Conservation (phyloP, 2,113 vertebrate genomes). For the Brienomyrus brachyistius region DNA sequence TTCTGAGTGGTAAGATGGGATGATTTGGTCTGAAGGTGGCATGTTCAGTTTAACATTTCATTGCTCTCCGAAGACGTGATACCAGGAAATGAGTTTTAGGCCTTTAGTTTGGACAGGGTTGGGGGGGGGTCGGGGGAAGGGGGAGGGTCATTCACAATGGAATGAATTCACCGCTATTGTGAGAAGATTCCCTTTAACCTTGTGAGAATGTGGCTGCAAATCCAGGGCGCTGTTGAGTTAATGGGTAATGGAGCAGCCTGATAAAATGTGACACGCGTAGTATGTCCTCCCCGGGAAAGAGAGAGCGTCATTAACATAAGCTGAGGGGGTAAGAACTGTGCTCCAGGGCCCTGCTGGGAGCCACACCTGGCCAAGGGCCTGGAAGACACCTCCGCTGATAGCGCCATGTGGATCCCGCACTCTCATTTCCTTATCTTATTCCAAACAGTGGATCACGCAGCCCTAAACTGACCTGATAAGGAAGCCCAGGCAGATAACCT, state of each 20-base stretch:
- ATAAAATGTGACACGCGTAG: no score
- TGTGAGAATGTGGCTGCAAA: conserved; percentile 10
- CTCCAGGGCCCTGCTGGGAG: not conserved
- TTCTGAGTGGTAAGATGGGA: not conserved
- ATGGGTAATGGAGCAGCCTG: not conserved
- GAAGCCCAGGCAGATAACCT: conserved; percentile 22
- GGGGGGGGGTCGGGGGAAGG: not conserved
- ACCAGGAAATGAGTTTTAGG: conserved; percentile 21
- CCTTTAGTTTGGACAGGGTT: not conserved
- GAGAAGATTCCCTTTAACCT: conserved; percentile 3
- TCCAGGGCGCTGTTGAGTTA: not conserved
- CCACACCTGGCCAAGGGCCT: not conserved
- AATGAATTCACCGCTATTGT: conserved; percentile 5
- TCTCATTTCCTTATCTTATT: conserved; percentile 16
- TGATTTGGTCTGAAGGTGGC: not conserved
- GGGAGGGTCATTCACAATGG: not conserved
- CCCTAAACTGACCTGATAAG: not conserved
- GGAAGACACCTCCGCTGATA: not conserved
- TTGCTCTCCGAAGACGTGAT: not conserved
- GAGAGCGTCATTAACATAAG: not conserved
- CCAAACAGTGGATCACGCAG: not conserved
- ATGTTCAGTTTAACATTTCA: conserved; percentile 21
- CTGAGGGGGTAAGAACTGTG: not conserved
- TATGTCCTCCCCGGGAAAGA: not conserved
- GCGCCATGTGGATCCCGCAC: not conserved